A percentile compares a stretch with the other conserved stretches of the same genome.
phyloP scores from a whole-genome alignment of 2,113 vertebrate genomes.

The Thinocorus orbignyianus region DNA sequence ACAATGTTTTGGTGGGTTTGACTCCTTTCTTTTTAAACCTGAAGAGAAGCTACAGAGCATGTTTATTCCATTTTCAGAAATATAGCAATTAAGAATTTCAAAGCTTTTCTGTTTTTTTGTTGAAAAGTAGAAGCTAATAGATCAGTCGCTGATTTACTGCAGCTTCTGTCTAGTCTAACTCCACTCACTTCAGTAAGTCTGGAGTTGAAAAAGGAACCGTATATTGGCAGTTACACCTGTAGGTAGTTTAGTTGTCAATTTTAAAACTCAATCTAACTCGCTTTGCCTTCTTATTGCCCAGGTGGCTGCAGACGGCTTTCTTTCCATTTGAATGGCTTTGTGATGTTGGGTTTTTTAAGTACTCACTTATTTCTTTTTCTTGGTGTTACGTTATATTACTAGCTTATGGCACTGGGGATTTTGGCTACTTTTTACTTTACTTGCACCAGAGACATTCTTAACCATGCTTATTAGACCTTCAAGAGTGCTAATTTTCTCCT shows the following conservation, averaged over 20 bases:
- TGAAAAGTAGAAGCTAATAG: background rate
- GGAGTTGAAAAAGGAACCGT: background rate
- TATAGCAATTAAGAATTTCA: background rate
- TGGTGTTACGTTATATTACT: background rate
- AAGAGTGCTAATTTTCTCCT: conserved; percentile 44
- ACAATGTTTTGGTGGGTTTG: background rate
- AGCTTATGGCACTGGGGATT: conserved; percentile 16
- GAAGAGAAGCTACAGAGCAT: background rate
- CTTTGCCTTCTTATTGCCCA: background rate
- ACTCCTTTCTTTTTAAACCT: background rate
- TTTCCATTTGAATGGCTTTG: conserved; percentile 23
- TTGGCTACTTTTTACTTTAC: conserved; percentile 37
- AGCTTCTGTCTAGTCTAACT: background rate
- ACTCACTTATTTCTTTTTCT: background rate
- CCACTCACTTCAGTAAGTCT: background rate
- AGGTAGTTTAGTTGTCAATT: conserved; percentile 29
- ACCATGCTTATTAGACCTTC: conserved; percentile 27
- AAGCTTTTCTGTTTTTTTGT: background rate
- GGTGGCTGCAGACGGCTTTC: background rate
- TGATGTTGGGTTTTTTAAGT: background rate
- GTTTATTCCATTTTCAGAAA: background rate
- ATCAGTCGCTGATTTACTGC: background rate
- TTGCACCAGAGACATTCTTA: conserved; percentile 22
- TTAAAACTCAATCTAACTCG: background rate
- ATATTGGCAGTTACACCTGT: background rate